Evolutionary conservation across 2,888 invertebrate species (phyloP).

Genomic region (Ophion ellenae): DNA sequence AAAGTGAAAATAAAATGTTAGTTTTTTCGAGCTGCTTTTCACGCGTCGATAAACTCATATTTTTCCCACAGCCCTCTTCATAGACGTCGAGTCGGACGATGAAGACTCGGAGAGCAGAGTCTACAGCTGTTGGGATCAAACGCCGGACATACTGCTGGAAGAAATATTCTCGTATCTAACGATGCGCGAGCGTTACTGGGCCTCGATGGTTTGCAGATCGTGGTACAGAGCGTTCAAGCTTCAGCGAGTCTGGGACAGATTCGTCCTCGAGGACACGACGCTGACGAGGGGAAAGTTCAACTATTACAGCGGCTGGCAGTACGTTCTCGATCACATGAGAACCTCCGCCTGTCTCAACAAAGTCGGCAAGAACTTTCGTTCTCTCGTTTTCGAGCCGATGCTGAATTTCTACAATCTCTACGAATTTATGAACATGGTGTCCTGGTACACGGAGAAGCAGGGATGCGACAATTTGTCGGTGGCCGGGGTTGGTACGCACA

Average conservation of each 20-base stretch:
- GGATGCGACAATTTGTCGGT: constrained; percentile 75
- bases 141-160: constrained; percentile 91
- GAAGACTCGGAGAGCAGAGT: constrained; percentile 80
- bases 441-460: constrained; percentile 88
- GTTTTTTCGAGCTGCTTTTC: too few species aligned
- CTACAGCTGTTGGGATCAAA: constrained; percentile 87
- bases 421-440: constrained; percentile 93
- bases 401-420: constrained; percentile 92
- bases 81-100: constrained; percentile 83
- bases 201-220: constrained; percentile 88
- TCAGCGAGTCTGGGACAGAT: constrained; percentile 90
- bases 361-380: constrained; percentile 88
- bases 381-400: constrained; percentile 89
- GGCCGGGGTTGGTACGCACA: constrained; percentile 85
- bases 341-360: constrained; percentile 89
- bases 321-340: constrained; percentile 90
- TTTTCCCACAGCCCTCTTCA: constrained; percentile 83
- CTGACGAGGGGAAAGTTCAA: constrained; percentile 91
- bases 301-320: constrained; percentile 93
- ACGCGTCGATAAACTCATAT: background rate
- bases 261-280: constrained; percentile 89
- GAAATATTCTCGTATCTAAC: constrained; percentile 89
- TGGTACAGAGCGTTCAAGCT: constrained; percentile 90
- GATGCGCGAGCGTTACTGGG: constrained; percentile 89
- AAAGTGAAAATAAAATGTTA: too few species aligned